phyloP scores from a whole-genome alignment of 2,113 vertebrate species.

The Sander lucioperca region DNA sequence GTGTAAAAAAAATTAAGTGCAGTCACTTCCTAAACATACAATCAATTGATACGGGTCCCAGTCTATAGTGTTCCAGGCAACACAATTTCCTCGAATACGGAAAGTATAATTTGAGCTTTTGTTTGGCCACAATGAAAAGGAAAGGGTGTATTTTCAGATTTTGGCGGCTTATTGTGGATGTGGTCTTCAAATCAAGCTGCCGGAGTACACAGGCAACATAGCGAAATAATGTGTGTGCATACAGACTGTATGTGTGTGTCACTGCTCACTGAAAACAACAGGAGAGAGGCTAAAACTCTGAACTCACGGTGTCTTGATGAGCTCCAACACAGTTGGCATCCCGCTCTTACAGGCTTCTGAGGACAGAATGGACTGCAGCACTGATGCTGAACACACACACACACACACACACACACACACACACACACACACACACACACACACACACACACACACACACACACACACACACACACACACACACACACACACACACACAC shows the following conservation, averaged over 20 bases:
- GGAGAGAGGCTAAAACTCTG: not conserved
- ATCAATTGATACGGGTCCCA: not conserved
- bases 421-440: not conserved
- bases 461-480: no score
- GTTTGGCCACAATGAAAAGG: not conserved
- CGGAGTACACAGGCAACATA: not conserved
- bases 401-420: not conserved
- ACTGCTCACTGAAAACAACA: not conserved
- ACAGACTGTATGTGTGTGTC: not conserved
- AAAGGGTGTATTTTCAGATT: not conserved
- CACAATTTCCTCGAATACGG: not conserved
- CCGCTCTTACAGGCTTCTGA: constrained; percentile 94
- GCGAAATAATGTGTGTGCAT: not conserved
- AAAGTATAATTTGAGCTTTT: not conserved
- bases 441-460: not conserved
- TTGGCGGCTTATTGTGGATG: not conserved
- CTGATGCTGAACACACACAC: constrained; percentile 84
- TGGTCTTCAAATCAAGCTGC: not conserved
- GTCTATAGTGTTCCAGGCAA: not conserved
- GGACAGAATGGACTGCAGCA: constrained; percentile 96
- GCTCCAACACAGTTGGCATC: constrained; percentile 91
- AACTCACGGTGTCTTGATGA: constrained; percentile 95
- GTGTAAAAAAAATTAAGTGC: no score
- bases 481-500: no score
- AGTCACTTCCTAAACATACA: not conserved